Conservation (phyloP, 2,797 vertebrate species). For the Chrysocyon brachyurus region DNA sequence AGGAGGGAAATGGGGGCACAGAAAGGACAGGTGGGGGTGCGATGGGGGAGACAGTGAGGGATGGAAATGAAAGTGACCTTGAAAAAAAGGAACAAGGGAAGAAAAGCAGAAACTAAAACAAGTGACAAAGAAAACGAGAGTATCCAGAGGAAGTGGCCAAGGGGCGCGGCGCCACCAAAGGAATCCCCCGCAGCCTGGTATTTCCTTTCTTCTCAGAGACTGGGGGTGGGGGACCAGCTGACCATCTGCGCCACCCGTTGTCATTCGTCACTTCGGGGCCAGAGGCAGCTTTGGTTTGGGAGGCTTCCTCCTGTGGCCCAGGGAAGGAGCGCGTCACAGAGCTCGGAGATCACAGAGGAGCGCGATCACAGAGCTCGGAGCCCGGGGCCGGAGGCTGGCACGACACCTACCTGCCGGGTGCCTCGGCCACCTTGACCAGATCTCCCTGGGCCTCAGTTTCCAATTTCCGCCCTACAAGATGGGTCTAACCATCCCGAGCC, state of each 20-base stretch:
- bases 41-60: constrained; percentile 54
- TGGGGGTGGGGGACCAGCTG: neutral
- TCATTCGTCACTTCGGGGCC: neutral
- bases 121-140: constrained; percentile 83
- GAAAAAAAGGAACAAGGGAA: constrained; percentile 82
- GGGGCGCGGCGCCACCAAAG: constrained; percentile 54
- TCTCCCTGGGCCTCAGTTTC: neutral
- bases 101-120: constrained; percentile 84
- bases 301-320: neutral
- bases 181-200: constrained; percentile 79
- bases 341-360: too few relatives aligned
- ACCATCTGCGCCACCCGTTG: neutral
- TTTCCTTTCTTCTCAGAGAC: constrained; percentile 78
- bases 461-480: neutral
- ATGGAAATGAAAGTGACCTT: constrained; percentile 81
- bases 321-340: neutral
- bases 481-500: neutral
- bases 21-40: neutral
- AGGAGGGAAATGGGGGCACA: neutral
- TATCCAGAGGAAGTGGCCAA: constrained; percentile 77
- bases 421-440: neutral
- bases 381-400: neutral
- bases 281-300: neutral
- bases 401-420: neutral
- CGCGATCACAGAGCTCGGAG: neutral